Evolutionary conservation across 2,113 vertebrate species (phyloP).

Genomic region (Ursus arctos): DNA sequence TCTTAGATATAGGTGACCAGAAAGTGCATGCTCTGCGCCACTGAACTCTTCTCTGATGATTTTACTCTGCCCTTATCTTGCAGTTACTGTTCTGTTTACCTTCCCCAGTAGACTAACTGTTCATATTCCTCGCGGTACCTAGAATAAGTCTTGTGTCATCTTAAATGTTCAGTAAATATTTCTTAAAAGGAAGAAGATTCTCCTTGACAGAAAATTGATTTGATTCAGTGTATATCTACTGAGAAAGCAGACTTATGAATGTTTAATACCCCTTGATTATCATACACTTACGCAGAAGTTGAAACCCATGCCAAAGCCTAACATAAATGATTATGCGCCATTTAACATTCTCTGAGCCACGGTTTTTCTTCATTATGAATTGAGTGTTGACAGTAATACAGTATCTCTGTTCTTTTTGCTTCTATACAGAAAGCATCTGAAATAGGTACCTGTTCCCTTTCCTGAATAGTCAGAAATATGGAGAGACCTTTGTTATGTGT

Average conservation of each 20-base stretch:
- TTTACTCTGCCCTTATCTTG: not conserved
- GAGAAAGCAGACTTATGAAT: conserved; percentile 21
- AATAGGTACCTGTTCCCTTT: not conserved
- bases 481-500: not conserved
- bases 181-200: not conserved
- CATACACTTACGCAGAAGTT: conserved; percentile 40
- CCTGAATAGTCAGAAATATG: not conserved
- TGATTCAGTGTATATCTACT: not conserved
- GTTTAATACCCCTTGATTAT: conserved; percentile 13
- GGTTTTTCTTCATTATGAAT: conserved; percentile 35
- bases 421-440: not conserved
- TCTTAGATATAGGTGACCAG: not conserved
- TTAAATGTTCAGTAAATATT: not conserved
- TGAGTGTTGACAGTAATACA: not conserved
- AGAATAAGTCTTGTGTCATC: not conserved
- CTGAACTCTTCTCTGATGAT: not conserved
- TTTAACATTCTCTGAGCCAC: conserved; percentile 43
- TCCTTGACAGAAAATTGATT: conserved; percentile 27
- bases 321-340: conserved; percentile 34
- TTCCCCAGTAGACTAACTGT: not conserved
- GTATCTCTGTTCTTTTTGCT: not conserved
- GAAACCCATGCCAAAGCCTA: not conserved
- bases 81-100: not conserved
- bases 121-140: not conserved
- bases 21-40: not conserved